Evolutionary conservation across 2,113 vertebrate species (phyloP).

Genomic region (Brevimyrus niger): DNA sequence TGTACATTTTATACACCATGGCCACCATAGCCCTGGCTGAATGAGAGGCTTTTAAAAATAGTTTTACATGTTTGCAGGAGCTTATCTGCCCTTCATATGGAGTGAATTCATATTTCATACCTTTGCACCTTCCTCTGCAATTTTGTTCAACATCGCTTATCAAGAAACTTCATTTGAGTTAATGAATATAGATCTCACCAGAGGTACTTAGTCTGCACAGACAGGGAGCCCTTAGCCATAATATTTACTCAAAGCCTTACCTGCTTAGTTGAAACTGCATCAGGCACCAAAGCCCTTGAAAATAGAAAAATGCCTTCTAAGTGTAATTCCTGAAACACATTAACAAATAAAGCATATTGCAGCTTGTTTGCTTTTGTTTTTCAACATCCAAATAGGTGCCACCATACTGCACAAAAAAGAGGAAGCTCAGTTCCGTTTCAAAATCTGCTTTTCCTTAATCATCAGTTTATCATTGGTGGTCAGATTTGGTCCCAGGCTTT

Average conservation of each 20-base stretch:
- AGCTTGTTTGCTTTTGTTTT: neutral
- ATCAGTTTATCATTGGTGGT: slow-evolving; percentile 2
- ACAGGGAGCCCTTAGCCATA: neutral
- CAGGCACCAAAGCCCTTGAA: neutral
- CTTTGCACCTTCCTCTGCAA: neutral
- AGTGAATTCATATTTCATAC: neutral
- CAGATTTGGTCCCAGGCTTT: slow-evolving; percentile 35
- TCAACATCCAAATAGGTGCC: neutral
- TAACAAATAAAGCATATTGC: neutral
- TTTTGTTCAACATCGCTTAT: neutral
- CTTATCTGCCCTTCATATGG: neutral
- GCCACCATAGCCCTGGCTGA: slow-evolving; percentile 58
- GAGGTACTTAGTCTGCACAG: neutral
- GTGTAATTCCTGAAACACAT: neutral
- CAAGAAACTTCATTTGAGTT: neutral
- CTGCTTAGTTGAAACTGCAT: neutral
- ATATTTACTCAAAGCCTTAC: neutral
- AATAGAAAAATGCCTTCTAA: neutral
- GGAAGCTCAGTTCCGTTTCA: neutral
- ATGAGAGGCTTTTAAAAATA: neutral
- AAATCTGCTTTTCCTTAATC: slow-evolving; percentile 36
- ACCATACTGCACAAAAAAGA: neutral
- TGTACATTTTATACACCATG: slow-evolving; percentile 30
- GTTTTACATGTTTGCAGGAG: neutral
- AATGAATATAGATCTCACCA: neutral